Conservation (phyloP, 2,888 invertebrate species). For the Coelinius sp. region DNA sequence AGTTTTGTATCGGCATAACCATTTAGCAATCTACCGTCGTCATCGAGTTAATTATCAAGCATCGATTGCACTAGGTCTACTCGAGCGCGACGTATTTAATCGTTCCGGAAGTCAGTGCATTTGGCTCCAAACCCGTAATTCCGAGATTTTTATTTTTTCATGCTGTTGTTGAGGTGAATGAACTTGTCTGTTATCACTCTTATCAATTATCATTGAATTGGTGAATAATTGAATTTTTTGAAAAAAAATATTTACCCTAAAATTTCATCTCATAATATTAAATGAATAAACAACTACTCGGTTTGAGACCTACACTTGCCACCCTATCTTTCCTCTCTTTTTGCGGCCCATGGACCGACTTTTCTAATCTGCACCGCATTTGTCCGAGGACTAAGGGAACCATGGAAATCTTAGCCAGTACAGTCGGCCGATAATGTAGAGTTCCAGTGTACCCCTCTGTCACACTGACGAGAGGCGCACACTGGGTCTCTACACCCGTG, state of each 20-base stretch:
- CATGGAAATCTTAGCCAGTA: too few relatives aligned
- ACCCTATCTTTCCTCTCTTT: too few relatives aligned
- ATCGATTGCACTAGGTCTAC: constrained; percentile 40
- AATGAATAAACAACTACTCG: too few relatives aligned
- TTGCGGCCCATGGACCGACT: too few relatives aligned
- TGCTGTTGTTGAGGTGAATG: background rate
- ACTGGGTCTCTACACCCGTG: too few relatives aligned
- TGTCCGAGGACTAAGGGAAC: too few relatives aligned
- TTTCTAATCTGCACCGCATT: too few relatives aligned
- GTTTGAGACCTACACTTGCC: too few relatives aligned
- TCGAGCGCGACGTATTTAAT: constrained; percentile 45
- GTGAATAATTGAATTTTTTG: background rate
- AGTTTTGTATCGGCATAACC: background rate
- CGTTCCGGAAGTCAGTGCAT: constrained; percentile 40
- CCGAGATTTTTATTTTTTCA: constrained; percentile 9
- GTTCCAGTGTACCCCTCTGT: too few relatives aligned
- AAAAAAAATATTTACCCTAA: background rate
- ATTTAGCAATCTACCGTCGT: constrained; percentile 31
- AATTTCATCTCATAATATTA: too few relatives aligned
- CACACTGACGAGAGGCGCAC: too few relatives aligned
- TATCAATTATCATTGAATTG: background rate
- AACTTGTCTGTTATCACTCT: constrained; percentile 11
- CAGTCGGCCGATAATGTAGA: too few relatives aligned
- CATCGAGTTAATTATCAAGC: constrained; percentile 47
- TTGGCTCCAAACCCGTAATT: constrained; percentile 33